Conservation (phyloP, 1,140 invertebrate genomes). For the Chymomyza costata region DNA sequence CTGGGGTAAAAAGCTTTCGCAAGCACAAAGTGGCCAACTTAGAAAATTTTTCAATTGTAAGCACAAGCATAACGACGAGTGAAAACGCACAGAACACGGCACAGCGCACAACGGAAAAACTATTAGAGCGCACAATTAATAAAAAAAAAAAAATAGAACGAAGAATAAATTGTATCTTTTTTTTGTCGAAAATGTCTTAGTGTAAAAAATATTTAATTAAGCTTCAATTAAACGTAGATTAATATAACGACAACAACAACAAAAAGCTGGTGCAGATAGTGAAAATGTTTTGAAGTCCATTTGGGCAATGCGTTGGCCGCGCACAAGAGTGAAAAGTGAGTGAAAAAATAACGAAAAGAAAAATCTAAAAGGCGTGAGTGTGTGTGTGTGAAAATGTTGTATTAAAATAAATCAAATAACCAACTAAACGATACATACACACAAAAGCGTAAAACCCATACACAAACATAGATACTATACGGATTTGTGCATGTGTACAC, state of each 20-base stretch:
- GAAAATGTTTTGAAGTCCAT: constrained; percentile 57
- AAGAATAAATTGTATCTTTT: constrained; percentile 36
- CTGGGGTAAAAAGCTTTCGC: background rate
- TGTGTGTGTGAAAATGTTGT: constrained; percentile 64
- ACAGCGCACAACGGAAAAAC: constrained; percentile 19
- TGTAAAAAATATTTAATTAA: constrained; percentile 63
- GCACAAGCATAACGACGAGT: constrained; percentile 9
- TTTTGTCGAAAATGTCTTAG: constrained; percentile 52
- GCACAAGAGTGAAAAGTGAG: too few species aligned
- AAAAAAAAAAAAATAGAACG: constrained; percentile 30
- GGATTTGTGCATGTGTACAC: background rate
- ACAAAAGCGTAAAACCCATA: constrained; percentile 26
- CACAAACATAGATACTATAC: too few species aligned
- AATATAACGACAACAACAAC: constrained; percentile 5
- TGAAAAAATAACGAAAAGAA: constrained; percentile 66
- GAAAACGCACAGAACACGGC: constrained; percentile 55
- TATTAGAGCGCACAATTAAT: constrained; percentile 45
- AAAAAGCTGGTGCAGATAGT: constrained; percentile 63
- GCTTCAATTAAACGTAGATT: too few species aligned
- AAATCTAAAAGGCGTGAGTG: too few species aligned
- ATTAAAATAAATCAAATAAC: constrained; percentile 70
- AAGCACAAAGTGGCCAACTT: too few species aligned
- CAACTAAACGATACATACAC: constrained; percentile 66
- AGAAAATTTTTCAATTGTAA: background rate
- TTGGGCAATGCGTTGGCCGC: constrained; percentile 14